These are phyloP conservation scores for Acronicta leporina DNA, from an alignment of 2,888 invertebrate species.

Conservation along the genomic window DNA sequence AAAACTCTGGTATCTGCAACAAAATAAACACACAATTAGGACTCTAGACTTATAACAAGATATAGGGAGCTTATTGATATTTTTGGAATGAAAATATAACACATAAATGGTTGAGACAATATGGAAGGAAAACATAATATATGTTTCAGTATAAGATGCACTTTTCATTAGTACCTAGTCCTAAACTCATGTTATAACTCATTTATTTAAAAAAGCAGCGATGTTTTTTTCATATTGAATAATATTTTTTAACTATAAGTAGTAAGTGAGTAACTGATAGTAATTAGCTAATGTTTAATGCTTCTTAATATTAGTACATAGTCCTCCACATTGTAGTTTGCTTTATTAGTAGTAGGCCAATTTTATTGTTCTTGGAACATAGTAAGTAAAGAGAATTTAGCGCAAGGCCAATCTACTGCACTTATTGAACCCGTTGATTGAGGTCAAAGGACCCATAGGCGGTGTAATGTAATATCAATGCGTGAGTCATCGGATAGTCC, in stretches of 20 bases:
- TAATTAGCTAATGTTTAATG: no score
- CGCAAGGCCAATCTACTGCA: slow-evolving; percentile 81
- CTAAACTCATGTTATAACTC: no score
- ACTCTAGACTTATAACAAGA: no score
- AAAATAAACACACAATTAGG: slow-evolving; percentile 45
- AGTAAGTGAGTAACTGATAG: no score
- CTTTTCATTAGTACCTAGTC: no score
- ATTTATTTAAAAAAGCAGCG: no score
- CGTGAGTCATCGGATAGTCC: slow-evolving; percentile 83
- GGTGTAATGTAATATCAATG: slow-evolving; percentile 76
- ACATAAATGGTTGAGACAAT: no score
- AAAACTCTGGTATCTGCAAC: slow-evolving; percentile 89
- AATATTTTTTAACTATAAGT: background rate
- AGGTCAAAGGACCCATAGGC: slow-evolving; percentile 84
- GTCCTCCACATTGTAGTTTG: slow-evolving; percentile 48
- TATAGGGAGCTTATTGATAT: no score
- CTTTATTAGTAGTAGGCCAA: slow-evolving; percentile 60
- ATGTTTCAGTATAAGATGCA: no score
- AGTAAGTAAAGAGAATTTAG: slow-evolving; percentile 75
- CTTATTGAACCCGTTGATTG: slow-evolving; percentile 79
- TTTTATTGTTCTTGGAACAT: slow-evolving; percentile 80
- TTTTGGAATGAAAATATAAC: no score
- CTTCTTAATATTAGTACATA: background rate
- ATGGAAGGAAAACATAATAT: no score
- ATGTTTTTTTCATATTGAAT: background rate